phyloP scores from a whole-genome alignment of 2,797 vertebrate species.

The Rhinichthys osculus region DNA sequence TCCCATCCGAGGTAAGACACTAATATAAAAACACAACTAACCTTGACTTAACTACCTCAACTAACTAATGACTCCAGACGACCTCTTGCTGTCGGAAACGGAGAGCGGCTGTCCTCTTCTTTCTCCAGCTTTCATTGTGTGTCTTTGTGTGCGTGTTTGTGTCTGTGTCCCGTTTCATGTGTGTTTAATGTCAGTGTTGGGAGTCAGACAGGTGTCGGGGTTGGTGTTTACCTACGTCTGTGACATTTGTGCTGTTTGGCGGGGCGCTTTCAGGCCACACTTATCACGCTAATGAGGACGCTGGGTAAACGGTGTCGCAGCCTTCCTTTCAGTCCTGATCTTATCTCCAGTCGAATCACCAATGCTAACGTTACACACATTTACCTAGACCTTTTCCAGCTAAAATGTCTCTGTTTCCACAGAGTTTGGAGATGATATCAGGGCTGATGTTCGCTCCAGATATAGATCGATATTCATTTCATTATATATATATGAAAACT shows the following conservation, averaged over 20 bases:
- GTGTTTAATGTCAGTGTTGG: conserved; percentile 61
- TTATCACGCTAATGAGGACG: conserved; percentile 50
- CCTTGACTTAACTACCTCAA: conserved; percentile 9
- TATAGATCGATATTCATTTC: background rate
- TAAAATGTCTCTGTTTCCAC: background rate
- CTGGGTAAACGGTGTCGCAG: background rate
- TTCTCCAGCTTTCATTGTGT: conserved; percentile 56
- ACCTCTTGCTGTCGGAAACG: conserved; percentile 27
- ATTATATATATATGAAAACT: background rate
- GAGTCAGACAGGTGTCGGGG: conserved; percentile 32
- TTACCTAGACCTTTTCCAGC: background rate
- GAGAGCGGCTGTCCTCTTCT: conserved; percentile 43
- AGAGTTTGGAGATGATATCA: conserved; percentile 1
- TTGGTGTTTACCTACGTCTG: conserved; percentile 30
- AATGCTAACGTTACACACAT: conserved; percentile 4
- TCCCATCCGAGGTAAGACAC: conserved; percentile 97
- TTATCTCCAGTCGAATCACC: conserved; percentile 43
- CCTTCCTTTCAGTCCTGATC: conserved; percentile 61
- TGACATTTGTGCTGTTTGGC: conserved; percentile 47
- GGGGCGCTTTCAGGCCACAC: conserved; percentile 8
- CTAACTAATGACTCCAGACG: conserved; percentile 54
- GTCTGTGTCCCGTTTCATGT: conserved; percentile 57
- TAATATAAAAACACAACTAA: conserved; percentile 64
- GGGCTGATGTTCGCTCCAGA: background rate
- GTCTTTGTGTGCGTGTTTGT: conserved; percentile 40